A percentile compares a stretch with the other conserved stretches of the same genome.
Evolutionary conservation across 2,797 vertebrate species (phyloP).

Genomic region (Hirundo rustica): DNA sequence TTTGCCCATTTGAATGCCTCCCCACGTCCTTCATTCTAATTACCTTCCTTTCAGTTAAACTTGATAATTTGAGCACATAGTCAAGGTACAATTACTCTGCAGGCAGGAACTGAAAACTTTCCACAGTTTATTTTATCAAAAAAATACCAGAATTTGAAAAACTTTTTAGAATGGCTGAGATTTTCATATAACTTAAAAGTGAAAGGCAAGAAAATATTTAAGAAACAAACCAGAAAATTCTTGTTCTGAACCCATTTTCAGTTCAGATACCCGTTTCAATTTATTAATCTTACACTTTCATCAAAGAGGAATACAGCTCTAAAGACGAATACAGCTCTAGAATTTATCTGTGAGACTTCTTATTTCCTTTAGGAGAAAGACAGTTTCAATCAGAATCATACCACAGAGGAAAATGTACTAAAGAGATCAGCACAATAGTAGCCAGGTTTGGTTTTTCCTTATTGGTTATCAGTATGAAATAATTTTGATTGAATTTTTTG

Average conservation of each 20-base stretch:
- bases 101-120: neutral
- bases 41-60: neutral
- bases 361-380: neutral
- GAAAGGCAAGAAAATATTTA: neutral
- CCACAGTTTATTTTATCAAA: neutral
- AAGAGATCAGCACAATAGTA: neutral
- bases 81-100: neutral
- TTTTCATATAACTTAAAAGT: neutral
- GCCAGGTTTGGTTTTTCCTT: neutral
- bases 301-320: neutral
- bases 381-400: neutral
- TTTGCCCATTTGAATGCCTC: conserved; percentile 6
- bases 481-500: neutral
- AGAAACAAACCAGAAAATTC: neutral
- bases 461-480: neutral
- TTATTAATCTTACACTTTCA: neutral
- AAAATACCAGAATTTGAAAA: neutral
- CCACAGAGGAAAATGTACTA: neutral
- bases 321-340: neutral
- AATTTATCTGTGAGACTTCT: neutral
- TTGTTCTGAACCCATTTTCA: neutral
- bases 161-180: neutral
- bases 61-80: neutral
- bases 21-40: neutral
- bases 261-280: neutral